These are phyloP conservation scores for Epicampocera succincta DNA, from an alignment of 2,888 invertebrate species.

Conservation along the genomic window DNA sequence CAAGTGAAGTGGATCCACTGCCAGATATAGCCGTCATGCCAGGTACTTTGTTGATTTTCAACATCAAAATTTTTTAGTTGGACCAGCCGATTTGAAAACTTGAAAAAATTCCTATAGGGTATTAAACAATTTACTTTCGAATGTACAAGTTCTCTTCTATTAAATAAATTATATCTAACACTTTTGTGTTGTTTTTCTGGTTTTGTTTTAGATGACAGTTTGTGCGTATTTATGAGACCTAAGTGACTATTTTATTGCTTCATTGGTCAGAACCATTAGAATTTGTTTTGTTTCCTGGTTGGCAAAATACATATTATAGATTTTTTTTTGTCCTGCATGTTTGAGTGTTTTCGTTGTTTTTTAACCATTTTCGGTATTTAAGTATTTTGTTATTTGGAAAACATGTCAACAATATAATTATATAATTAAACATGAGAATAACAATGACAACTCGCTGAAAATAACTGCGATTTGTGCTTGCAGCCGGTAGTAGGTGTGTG, in stretches of 20 bases:
- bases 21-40: too few relatives aligned
- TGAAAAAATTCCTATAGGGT: not conserved
- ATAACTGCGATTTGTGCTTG: constrained; percentile 60
- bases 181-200: not conserved
- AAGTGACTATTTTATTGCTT: constrained; percentile 69
- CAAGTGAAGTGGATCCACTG: too few relatives aligned
- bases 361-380: not conserved
- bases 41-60: too few relatives aligned
- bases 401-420: constrained; percentile 44
- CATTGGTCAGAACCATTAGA: constrained; percentile 65
- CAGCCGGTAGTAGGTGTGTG: not conserved
- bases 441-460: constrained; percentile 63
- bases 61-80: too few relatives aligned
- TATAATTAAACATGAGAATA: constrained; percentile 57
- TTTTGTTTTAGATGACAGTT: constrained; percentile 60
- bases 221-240: constrained; percentile 68
- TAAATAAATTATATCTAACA: not conserved
- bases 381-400: constrained; percentile 19
- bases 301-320: not conserved
- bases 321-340: not conserved
- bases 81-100: too few relatives aligned
- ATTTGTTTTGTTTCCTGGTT: constrained; percentile 54
- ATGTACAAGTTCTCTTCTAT: not conserved
- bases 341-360: not conserved
- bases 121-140: not conserved